A percentile compares a stretch with the other conserved stretches of the same genome.
phyloP scores from a whole-genome alignment of 1,140 invertebrate genomes.

The Lucilia cuprina region DNA sequence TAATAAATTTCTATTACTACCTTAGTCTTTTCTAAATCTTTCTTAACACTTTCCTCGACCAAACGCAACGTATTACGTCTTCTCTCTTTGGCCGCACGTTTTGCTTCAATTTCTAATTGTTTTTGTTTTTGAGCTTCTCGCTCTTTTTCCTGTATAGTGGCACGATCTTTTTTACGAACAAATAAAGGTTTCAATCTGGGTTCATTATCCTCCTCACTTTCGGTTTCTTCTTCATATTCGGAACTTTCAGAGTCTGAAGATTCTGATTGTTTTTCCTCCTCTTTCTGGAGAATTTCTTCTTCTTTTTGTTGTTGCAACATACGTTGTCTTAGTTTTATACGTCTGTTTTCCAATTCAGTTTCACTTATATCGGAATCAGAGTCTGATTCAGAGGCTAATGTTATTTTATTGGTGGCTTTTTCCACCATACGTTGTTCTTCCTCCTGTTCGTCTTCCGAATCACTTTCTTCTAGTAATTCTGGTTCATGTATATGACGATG shows the following conservation, averaged over 20 bases:
- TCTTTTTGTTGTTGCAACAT: constrained; percentile 75
- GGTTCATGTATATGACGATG: constrained; percentile 73
- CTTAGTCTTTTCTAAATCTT: constrained; percentile 68
- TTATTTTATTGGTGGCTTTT: constrained; percentile 60
- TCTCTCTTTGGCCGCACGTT: constrained; percentile 82
- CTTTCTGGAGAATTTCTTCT: constrained; percentile 68
- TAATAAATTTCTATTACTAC: not conserved
- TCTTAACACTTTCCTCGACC: constrained; percentile 88
- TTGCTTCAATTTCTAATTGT: constrained; percentile 79
- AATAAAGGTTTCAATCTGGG: constrained; percentile 96
- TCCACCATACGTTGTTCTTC: constrained; percentile 48
- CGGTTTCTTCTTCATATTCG: constrained; percentile 76
- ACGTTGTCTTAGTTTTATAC: constrained; percentile 73
- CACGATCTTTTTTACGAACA: constrained; percentile 91
- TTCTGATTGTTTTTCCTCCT: constrained; percentile 79
- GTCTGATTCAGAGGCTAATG: constrained; percentile 73
- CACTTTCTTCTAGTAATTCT: constrained; percentile 72
- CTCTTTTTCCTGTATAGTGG: constrained; percentile 95
- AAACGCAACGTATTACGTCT: constrained; percentile 85
- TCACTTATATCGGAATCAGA: constrained; percentile 75
- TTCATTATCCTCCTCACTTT: constrained; percentile 70
- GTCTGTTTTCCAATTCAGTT: constrained; percentile 81
- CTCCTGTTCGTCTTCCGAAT: constrained; percentile 44
- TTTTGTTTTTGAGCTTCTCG: constrained; percentile 85
- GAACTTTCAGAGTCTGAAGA: constrained; percentile 75